Percentiles rank a stretch among this genome's conserved stretches.
Conservation (phyloP, 2,797 vertebrate genomes). For the Tamandua tetradactyla region DNA sequence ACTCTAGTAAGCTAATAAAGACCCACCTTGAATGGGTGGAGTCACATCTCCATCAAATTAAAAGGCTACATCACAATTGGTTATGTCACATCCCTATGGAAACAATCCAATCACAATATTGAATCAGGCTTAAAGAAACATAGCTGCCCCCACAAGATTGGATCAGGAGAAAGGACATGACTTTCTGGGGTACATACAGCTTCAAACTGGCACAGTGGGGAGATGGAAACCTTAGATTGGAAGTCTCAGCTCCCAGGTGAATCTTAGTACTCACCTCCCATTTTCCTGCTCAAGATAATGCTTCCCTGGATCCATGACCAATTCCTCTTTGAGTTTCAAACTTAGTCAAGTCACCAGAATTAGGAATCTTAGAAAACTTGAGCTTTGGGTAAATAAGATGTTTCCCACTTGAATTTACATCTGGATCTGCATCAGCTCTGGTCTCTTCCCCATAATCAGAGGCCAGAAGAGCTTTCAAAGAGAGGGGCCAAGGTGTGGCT, state of each 20-base stretch:
- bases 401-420: neutral
- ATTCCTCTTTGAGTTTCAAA: neutral
- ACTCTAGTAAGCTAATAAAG: no score
- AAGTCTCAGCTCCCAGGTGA: neutral
- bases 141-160: no score
- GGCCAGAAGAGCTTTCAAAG: neutral
- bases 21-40: no score
- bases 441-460: neutral
- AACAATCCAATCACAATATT: no score
- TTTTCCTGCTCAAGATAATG: accelerated
- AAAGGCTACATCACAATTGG: no score
- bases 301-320: no score
- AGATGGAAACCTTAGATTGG: neutral
- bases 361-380: neutral
- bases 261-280: neutral
- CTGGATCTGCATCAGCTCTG: neutral
- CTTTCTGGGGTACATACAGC: no score
- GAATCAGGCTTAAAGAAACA: no score
- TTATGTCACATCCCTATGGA: no score
- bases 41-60: no score
- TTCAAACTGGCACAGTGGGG: no score
- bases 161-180: no score
- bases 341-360: neutral
- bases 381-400: neutral
- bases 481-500: neutral